Conservation (phyloP, 2,113 vertebrate genomes). For the Stigmatopora argus region DNA sequence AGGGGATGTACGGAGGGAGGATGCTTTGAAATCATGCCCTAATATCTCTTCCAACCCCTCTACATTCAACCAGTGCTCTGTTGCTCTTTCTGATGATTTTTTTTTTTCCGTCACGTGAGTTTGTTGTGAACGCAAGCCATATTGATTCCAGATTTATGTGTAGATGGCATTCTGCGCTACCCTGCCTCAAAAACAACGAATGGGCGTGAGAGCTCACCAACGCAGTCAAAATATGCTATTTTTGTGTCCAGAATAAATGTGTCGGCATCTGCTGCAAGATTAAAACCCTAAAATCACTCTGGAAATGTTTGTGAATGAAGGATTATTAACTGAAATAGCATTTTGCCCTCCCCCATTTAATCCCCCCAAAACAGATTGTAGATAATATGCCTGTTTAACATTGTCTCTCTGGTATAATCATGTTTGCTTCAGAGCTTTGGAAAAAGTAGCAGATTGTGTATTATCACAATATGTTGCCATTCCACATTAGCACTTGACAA, state of each 20-base stretch:
- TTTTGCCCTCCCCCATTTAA: background rate
- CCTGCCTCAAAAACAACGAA: background rate
- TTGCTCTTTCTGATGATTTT: background rate
- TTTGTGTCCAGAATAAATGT: constrained; percentile 10
- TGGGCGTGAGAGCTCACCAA: no score
- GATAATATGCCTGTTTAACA: constrained; percentile 28
- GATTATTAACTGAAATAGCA: constrained; percentile 11
- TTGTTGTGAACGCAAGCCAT: background rate
- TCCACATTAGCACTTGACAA: constrained; percentile 44
- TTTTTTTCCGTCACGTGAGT: background rate
- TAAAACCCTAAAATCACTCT: background rate
- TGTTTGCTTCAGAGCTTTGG: constrained; percentile 16
- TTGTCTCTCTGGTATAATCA: background rate
- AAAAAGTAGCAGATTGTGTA: constrained; percentile 38
- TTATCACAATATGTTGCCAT: constrained; percentile 45
- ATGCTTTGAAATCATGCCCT: constrained; percentile 28
- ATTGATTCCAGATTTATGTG: constrained; percentile 20
- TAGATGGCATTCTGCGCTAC: constrained; percentile 5
- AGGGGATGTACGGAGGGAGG: constrained; percentile 36
- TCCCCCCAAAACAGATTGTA: constrained; percentile 11
- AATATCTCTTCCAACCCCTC: background rate
- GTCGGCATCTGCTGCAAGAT: no score
- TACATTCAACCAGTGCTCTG: background rate
- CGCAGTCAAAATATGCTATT: no score
- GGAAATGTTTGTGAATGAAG: background rate